Conservation (phyloP, 2,797 vertebrate species). For the Toxotes lorentzi region DNA sequence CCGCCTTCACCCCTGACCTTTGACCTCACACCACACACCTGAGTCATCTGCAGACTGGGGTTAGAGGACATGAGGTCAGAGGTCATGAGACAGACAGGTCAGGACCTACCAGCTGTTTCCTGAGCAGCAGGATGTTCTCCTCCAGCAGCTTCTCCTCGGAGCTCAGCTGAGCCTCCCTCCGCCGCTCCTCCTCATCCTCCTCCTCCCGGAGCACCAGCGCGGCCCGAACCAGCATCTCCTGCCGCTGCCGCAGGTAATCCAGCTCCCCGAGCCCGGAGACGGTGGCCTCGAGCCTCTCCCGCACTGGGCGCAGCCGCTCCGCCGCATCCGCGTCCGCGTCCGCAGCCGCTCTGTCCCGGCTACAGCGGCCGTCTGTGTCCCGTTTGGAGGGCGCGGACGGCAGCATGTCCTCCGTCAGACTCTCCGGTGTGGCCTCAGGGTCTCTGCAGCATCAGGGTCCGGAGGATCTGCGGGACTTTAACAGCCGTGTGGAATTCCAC, state of each 20-base stretch:
- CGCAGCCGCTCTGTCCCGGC: slow-evolving; percentile 31
- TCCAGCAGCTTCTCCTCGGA: slow-evolving; percentile 92
- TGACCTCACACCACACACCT: slow-evolving; percentile 43
- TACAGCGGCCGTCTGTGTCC: background rate
- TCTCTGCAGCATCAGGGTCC: slow-evolving; percentile 12
- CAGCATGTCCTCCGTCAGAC: slow-evolving; percentile 40
- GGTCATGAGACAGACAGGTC: slow-evolving; percentile 10
- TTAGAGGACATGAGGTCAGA: slow-evolving; percentile 16
- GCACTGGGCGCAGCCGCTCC: slow-evolving; percentile 83
- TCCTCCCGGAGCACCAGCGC: slow-evolving; percentile 78
- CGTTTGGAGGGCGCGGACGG: slow-evolving; percentile 19
- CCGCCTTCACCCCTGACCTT: slow-evolving; percentile 13
- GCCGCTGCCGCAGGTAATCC: slow-evolving; percentile 89
- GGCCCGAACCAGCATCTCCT: slow-evolving; percentile 88
- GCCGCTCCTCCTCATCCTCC: slow-evolving; percentile 64
- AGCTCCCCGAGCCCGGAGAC: slow-evolving; percentile 92
- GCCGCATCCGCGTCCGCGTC: slow-evolving; percentile 60
- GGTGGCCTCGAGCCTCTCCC: slow-evolving; percentile 91
- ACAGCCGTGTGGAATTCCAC: background rate
- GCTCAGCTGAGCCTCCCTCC: slow-evolving; percentile 74
- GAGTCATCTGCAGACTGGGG: slow-evolving; percentile 21
- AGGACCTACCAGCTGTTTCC: slow-evolving; percentile 91
- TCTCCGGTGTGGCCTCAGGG: background rate
- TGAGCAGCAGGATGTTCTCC: slow-evolving; percentile 91
- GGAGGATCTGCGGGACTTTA: background rate